Evolutionary conservation across 2,113 vertebrate species (phyloP).

Genomic region (Laticauda colubrina): DNA sequence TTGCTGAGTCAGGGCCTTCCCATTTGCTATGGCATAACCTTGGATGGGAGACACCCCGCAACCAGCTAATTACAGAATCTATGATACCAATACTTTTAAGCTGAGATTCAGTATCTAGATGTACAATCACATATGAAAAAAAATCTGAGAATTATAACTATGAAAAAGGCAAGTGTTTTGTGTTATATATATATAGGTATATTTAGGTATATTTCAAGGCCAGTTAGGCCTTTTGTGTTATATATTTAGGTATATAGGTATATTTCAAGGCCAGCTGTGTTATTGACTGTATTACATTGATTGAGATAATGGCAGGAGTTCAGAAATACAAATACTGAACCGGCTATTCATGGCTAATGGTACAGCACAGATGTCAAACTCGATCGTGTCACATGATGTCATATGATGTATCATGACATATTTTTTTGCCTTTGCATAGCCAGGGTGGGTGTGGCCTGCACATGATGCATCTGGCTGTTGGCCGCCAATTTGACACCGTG

Average conservation of each 20-base stretch:
- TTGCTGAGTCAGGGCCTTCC: conserved; percentile 39
- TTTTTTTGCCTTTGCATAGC: no score
- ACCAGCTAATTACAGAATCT: not conserved
- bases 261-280: not conserved
- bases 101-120: not conserved
- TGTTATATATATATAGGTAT: not conserved
- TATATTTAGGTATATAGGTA: no score
- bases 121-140: not conserved
- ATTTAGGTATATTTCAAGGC: no score
- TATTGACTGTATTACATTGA: no score
- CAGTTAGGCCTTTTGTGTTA: not conserved
- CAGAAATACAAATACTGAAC: not conserved
- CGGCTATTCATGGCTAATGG: not conserved
- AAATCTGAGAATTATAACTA: not conserved
- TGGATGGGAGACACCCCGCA: not conserved
- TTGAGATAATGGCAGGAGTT: not conserved
- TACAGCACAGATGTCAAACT: no score
- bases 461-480: no score
- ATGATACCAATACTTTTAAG: rapidly evolving
- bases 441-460: no score
- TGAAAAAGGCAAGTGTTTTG: not conserved
- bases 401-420: no score
- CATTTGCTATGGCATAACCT: conserved; percentile 21
- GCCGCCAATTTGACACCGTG: no score
- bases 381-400: no score